Evolutionary conservation across 2,888 invertebrate species (phyloP).

Genomic region (Macrosoma leucophasiata): DNA sequence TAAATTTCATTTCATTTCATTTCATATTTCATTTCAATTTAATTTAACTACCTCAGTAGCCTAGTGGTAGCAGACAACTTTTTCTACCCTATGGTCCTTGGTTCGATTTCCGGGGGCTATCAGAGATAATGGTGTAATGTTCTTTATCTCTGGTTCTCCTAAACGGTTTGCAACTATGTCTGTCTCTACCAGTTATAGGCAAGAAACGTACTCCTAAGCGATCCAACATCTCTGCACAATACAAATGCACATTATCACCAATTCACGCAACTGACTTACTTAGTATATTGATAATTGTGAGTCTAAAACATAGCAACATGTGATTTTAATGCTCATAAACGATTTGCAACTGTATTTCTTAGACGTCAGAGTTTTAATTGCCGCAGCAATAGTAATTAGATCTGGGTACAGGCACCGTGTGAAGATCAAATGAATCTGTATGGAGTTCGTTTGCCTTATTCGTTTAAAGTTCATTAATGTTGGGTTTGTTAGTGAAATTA

Average conservation of each 20-base stretch:
- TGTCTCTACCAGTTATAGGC: no score
- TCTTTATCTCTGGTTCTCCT: no score
- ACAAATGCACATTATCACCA: conserved; percentile 41
- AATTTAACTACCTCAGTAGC: no score
- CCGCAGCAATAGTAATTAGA: conserved; percentile 12
- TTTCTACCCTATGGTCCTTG: no score
- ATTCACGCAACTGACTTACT: conserved; percentile 42
- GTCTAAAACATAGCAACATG: conserved; percentile 32
- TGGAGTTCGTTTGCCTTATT: conserved; percentile 29
- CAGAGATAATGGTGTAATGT: no score
- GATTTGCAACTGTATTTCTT: conserved; percentile 9
- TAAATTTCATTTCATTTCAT: no score
- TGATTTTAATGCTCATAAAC: conserved; percentile 1
- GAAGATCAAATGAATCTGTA: conserved; percentile 31
- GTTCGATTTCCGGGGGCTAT: no score
- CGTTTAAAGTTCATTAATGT: conserved; percentile 33
- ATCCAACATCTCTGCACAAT: conserved; percentile 11
- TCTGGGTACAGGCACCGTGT: conserved; percentile 29
- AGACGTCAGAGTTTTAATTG: conserved; percentile 4
- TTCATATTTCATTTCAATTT: no score
- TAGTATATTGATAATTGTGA: conserved; percentile 40
- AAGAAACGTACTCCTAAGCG: neutral
- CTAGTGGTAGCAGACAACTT: no score
- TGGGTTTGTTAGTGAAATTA: conserved; percentile 30
- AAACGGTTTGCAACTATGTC: no score